Base-by-base conservation (phyloP, 2,888 invertebrate species). In the Strigamia transsilvanica region DNA sequence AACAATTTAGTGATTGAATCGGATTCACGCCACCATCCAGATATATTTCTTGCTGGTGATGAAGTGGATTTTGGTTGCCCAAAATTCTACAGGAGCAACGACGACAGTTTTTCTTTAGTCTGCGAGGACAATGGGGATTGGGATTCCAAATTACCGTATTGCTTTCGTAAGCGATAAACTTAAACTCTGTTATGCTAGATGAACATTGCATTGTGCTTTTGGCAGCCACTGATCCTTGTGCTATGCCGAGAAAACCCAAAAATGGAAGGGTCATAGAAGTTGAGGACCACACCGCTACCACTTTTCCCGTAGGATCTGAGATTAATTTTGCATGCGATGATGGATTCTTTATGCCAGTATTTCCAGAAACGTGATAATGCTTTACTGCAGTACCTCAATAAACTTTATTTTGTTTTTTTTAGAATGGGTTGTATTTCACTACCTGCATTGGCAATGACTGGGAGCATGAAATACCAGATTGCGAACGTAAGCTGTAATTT, bases 251-350 rank as follows among this genome's bases (percentile, higher is more conserved):
- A n/a, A n/a, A n/a, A n/a, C n/a, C n/a, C n/a, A n/a, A n/a, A n/a
- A n/a, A n/a, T n/a, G n/a, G n/a, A n/a, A n/a, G n/a, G n/a, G n/a
- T n/a, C n/a, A n/a, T n/a, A n/a, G n/a, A n/a, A n/a, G n/a, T n/a
- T n/a, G n/a, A n/a, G n/a, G n/a, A n/a, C n/a, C n/a, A n/a, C n/a
- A n/a, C n/a, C n/a, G n/a, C n/a, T n/a, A n/a, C n/a, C 5, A 13
- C 2, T 73, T 73, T 73, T 73, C 77, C 77, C 21, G 32, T 73
- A 9, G 77, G 32, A 15, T 73, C 21, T 73, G 77, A 73, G 3
- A 73, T 73, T 7, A 73, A 73, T 21, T 27, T 73, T 27, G 21
- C 5, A 18, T 73, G 77, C 12, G 6, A 73, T 6, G 21, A 73
- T 18, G 77, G 32, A 27, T 73, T 18, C 10, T 15, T 15, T 18